Conservation (phyloP, 2,797 vertebrate genomes). For the Molossus molossus region DNA sequence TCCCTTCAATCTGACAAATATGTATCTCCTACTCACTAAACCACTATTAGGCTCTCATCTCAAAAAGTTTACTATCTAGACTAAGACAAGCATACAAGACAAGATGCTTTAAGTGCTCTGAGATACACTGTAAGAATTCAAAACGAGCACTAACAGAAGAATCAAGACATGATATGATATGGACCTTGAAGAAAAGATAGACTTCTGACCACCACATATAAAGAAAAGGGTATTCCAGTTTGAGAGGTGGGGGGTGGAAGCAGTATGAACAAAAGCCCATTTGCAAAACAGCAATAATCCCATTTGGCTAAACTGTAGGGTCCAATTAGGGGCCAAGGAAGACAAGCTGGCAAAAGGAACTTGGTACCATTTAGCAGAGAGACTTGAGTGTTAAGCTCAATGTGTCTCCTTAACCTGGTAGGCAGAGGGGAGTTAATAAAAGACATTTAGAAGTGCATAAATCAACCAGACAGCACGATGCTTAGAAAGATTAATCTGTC, state of each 20-base stretch:
- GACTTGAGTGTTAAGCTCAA: not conserved
- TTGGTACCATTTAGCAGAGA: not conserved
- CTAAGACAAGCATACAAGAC: not conserved
- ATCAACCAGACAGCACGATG: not conserved
- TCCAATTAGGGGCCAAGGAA: conserved; percentile 49
- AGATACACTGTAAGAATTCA: not conserved
- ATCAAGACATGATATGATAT: not conserved
- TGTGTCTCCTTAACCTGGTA: not conserved
- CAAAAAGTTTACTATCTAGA: conserved; percentile 20
- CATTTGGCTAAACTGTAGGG: conserved; percentile 29
- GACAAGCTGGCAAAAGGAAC: conserved; percentile 55
- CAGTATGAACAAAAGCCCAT: not conserved
- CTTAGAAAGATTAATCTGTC: conserved; percentile 30
- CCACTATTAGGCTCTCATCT: not conserved
- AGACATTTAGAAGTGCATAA: not conserved
- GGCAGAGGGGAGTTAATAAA: conserved; percentile 14
- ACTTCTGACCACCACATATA: not conserved
- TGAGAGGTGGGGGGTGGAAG: not conserved
- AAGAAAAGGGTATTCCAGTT: not conserved
- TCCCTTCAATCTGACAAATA: conserved; percentile 1
- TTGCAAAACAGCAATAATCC: conserved; percentile 60
- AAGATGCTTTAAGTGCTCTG: not conserved
- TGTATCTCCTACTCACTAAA: not conserved
- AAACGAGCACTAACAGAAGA: conserved; percentile 37
- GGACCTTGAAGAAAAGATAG: not conserved